A percentile compares a stretch with the other conserved stretches of the same genome.
Evolutionary conservation across 1,140 invertebrate species (phyloP).

Genomic region (Penaeus chinensis): DNA sequence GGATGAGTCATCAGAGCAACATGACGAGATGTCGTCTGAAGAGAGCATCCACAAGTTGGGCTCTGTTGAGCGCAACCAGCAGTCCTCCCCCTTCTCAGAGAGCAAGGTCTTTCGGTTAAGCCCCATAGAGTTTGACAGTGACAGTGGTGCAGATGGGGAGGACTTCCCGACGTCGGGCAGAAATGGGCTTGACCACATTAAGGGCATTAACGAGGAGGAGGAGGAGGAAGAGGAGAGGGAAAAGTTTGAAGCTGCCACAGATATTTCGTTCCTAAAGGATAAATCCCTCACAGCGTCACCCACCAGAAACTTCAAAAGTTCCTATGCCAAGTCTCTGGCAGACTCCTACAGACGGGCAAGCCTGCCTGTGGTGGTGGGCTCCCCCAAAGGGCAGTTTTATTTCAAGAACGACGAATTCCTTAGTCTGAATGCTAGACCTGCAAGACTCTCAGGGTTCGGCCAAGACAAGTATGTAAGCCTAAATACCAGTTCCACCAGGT

Average conservation of each 20-base stretch:
- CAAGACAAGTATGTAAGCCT: constrained; percentile 37
- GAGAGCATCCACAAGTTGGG: background rate
- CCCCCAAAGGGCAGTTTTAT: constrained; percentile 46
- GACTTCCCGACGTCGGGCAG: background rate
- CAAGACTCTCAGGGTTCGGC: background rate
- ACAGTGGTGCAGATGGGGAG: too few species aligned
- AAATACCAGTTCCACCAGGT: constrained; percentile 23
- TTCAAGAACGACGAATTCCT: constrained; percentile 49
- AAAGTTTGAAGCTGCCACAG: constrained; percentile 39
- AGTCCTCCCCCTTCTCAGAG: too few species aligned
- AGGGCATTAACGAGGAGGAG: background rate
- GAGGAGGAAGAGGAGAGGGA: constrained; percentile 7
- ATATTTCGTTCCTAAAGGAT: constrained; percentile 34
- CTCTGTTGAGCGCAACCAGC: background rate
- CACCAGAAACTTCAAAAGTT: constrained; percentile 45
- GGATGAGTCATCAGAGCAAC: constrained; percentile 19
- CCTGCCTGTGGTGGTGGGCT: constrained; percentile 36
- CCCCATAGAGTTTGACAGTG: too few species aligned
- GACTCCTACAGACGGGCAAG: constrained; percentile 53
- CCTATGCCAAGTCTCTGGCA: constrained; percentile 50
- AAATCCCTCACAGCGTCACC: constrained; percentile 35
- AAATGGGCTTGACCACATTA: background rate
- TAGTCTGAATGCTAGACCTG: constrained; percentile 34
- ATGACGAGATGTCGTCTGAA: constrained; percentile 4
- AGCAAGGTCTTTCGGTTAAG: too few species aligned